phyloP scores from a whole-genome alignment of 2,113 vertebrate species.

The Crotalus horridus region DNA sequence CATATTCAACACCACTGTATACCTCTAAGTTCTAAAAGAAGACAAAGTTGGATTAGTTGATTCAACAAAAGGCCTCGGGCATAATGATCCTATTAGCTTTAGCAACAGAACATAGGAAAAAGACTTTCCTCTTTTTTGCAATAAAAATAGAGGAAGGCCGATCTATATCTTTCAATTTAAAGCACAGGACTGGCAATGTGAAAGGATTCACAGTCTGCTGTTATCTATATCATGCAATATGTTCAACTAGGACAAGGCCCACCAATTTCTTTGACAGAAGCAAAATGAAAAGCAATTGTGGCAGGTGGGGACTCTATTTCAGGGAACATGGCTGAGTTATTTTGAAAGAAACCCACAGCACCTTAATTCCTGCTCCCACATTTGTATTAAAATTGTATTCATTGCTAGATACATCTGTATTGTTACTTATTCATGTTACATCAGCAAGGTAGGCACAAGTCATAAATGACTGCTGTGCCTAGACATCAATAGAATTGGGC shows the following conservation, averaged over 20 bases:
- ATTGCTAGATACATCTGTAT: neutral
- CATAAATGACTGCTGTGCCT: neutral
- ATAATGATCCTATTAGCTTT: neutral
- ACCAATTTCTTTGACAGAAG: neutral
- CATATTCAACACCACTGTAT: neutral
- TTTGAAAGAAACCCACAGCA: neutral
- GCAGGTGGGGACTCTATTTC: neutral
- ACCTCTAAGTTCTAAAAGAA: neutral
- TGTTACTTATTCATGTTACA: neutral
- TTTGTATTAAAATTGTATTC: neutral
- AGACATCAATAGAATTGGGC: neutral
- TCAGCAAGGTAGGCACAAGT: neutral
- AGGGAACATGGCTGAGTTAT: neutral
- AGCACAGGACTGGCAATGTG: neutral
- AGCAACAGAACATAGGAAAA: neutral
- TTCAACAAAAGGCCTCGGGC: neutral
- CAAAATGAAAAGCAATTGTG: neutral
- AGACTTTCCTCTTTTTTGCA: neutral
- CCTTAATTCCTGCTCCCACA: neutral
- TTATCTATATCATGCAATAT: neutral
- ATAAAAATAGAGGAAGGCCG: neutral
- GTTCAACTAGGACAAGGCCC: neutral
- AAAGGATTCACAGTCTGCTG: neutral
- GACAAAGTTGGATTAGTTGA: neutral
- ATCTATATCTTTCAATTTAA: neutral